These are phyloP conservation scores for Momotus momota DNA, from an alignment of 2,797 vertebrate genomes.

Conservation along the genomic window DNA sequence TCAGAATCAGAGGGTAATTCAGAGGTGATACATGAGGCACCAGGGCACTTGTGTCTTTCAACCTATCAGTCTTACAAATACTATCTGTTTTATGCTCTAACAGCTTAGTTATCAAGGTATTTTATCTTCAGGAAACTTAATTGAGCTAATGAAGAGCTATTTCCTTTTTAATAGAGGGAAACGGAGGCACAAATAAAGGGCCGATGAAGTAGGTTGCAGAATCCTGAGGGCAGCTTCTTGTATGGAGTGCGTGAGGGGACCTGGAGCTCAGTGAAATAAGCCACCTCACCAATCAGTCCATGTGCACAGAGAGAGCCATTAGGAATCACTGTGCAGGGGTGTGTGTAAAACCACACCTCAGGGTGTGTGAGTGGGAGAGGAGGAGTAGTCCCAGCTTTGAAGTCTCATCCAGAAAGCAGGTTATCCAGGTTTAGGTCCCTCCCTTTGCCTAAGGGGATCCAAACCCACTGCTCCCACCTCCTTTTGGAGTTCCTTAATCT, in stretches of 20 bases:
- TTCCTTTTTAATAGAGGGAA: neutral
- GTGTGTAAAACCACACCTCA: slow-evolving; percentile 69
- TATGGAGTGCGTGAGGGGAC: fast-evolving
- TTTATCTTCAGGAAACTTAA: neutral
- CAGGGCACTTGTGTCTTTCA: neutral
- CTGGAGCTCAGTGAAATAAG: fast-evolving
- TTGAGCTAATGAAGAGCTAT: neutral
- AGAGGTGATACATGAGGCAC: neutral
- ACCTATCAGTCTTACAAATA: fast-evolving
- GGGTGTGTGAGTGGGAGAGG: slow-evolving; percentile 57
- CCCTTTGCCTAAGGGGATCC: slow-evolving; percentile 57
- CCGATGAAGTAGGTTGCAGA: fast-evolving
- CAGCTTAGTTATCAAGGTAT: neutral
- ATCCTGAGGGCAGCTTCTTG: fast-evolving
- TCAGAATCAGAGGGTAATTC: neutral
- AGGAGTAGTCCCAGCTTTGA: slow-evolving; percentile 62
- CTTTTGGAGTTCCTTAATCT: neutral
- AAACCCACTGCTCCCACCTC: slow-evolving; percentile 46
- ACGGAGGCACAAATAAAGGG: too few relatives aligned
- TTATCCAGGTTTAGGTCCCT: slow-evolving; percentile 62
- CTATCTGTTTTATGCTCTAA: neutral
- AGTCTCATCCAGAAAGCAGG: slow-evolving; percentile 65
- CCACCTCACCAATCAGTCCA: fast-evolving
- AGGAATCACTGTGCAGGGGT: neutral
- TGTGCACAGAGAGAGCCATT: fast-evolving